Percentiles rank a stretch among this genome's conserved stretches.
These are phyloP conservation scores for Cuniculus paca DNA, from an alignment of 2,797 vertebrate species.

Conservation along the genomic window DNA sequence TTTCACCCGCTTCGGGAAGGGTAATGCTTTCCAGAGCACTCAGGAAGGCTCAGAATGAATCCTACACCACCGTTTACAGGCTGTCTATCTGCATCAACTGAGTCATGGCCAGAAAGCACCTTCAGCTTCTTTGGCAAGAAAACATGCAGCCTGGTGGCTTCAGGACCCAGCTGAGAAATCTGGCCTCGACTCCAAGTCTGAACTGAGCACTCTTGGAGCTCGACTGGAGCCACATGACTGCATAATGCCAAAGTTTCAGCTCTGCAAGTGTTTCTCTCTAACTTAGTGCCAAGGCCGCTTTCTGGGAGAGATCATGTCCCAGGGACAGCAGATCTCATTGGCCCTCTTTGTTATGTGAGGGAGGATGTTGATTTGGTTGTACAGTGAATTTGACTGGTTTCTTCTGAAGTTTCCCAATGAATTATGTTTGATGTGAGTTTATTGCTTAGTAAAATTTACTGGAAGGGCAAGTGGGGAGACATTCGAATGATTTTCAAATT, in stretches of 20 bases:
- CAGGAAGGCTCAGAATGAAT: neutral
- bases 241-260: constrained; percentile 24
- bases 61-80: neutral
- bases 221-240: neutral
- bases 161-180: constrained; percentile 13
- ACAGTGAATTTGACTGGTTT: constrained; percentile 24
- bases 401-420: constrained; percentile 61
- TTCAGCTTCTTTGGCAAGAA: neutral
- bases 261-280: neutral
- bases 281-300: constrained; percentile 18
- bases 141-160: neutral
- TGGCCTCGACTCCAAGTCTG: neutral
- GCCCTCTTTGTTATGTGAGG: neutral
- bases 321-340: neutral
- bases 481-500: constrained; percentile 70
- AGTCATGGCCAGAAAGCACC: constrained; percentile 10
- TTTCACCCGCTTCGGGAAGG: constrained; percentile 54
- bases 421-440: constrained; percentile 72
- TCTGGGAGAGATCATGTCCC: neutral
- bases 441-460: constrained; percentile 74
- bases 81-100: neutral
- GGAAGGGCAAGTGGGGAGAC: constrained; percentile 24
- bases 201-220: neutral
- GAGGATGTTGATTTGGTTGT: neutral
- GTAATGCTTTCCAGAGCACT: constrained; percentile 62